A percentile compares a stretch with the other conserved stretches of the same genome.
These are phyloP conservation scores for Neoseiulus cucumeris DNA, from an alignment of 1,140 invertebrate genomes.

Conservation along the genomic window DNA sequence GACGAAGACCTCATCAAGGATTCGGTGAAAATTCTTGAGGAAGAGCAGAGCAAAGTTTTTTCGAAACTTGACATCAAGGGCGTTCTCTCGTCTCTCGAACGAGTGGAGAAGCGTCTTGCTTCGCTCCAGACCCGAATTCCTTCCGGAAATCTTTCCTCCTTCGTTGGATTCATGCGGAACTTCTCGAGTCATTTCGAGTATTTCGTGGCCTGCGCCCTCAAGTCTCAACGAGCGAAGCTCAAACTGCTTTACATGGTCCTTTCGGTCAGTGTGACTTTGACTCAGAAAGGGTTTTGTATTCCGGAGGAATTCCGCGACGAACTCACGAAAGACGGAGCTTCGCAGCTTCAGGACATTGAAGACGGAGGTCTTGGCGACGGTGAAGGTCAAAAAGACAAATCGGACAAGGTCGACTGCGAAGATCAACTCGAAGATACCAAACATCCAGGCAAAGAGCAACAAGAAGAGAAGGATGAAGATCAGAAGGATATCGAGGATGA, in stretches of 20 bases:
- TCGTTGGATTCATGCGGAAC: not conserved
- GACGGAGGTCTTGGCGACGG: slow-evolving; percentile 66
- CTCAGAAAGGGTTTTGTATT: slow-evolving; percentile 50
- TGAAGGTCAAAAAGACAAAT: slow-evolving; percentile 80
- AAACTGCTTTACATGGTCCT: not conserved
- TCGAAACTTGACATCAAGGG: not conserved
- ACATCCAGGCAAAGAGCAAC: slow-evolving; percentile 44
- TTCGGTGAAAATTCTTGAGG: not conserved
- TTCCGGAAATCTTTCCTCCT: not conserved
- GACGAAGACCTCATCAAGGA: not conserved
- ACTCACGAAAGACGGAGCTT: slow-evolving; percentile 29
- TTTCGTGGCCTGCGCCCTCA: not conserved
- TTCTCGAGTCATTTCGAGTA: slow-evolving; percentile 3
- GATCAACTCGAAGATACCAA: slow-evolving; percentile 81
- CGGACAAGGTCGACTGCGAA: slow-evolving; percentile 72
- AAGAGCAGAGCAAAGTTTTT: not conserved
- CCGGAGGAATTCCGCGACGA: slow-evolving; percentile 48
- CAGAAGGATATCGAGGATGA: slow-evolving; percentile 46
- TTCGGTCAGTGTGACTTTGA: not conserved
- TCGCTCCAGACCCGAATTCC: not conserved
- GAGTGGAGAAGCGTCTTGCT: not conserved
- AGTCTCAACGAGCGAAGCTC: not conserved
- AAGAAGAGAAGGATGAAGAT: slow-evolving; percentile 25
- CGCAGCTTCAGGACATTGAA: slow-evolving; percentile 37
- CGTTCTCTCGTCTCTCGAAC: not conserved